These are phyloP conservation scores for Hoplostethus atlanticus DNA, from an alignment of 2,797 vertebrate genomes.

Conservation along the genomic window DNA sequence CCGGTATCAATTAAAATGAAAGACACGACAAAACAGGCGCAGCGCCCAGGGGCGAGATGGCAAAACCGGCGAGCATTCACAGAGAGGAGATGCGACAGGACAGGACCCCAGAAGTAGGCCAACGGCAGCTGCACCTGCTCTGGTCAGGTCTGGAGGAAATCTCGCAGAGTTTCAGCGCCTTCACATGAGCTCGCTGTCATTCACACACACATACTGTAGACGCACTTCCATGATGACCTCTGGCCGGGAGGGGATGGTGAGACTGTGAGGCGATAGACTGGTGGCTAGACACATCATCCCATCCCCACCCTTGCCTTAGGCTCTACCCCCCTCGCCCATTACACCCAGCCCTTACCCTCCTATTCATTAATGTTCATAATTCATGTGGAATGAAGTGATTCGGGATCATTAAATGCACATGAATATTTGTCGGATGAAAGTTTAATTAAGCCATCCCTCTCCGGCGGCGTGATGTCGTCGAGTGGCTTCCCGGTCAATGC, in stretches of 20 bases:
- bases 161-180: conserved; percentile 42
- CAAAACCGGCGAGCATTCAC: conserved; percentile 28
- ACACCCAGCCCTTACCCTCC: conserved; percentile 49
- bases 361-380: conserved; percentile 81
- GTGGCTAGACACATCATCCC: conserved; percentile 49
- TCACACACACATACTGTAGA: conserved; percentile 21
- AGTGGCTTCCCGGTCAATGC: conserved; percentile 48
- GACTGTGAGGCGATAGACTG: conserved; percentile 57
- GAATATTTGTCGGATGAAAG: conserved; percentile 81
- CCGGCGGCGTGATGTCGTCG: conserved; percentile 59
- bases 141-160: conserved; percentile 52
- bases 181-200: conserved; percentile 33
- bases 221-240: conserved; percentile 50
- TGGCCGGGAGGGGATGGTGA: conserved; percentile 51
- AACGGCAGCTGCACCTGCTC: conserved; percentile 48
- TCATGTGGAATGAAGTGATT: conserved; percentile 80
- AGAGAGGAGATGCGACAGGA: conserved; percentile 33
- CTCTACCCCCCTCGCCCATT: conserved; percentile 25
- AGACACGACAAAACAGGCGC: conserved; percentile 47
- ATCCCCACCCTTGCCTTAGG: conserved; percentile 43
- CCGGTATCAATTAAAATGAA: conserved; percentile 59
- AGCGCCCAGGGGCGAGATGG: conserved; percentile 58
- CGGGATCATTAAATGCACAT: conserved; percentile 79
- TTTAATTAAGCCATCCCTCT: conserved; percentile 76
- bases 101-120: conserved; percentile 71